phyloP scores from a whole-genome alignment of 35 echinoderm and acorn worm species.

The Stichopus chloronotus region DNA sequence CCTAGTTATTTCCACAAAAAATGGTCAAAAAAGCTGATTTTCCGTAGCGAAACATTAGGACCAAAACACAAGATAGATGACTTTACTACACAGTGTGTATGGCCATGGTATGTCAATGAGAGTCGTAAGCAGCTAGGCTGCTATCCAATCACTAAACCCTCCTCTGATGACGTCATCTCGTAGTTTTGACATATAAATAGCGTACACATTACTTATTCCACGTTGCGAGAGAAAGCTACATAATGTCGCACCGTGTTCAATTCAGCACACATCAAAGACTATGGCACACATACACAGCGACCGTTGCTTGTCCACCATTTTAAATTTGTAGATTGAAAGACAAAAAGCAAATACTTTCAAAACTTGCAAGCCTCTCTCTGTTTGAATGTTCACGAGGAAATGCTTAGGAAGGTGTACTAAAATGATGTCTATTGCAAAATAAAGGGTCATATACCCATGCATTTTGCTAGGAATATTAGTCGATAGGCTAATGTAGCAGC shows the following conservation, averaged over 20 bases:
- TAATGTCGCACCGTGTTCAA: background rate
- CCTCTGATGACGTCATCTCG: constrained; percentile 43
- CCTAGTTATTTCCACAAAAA: constrained; percentile 70
- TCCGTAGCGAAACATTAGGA: constrained; percentile 57
- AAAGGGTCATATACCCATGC: no score
- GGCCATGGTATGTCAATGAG: constrained; percentile 42
- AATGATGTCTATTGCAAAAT: no score
- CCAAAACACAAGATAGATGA: constrained; percentile 55
- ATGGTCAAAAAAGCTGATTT: constrained; percentile 56
- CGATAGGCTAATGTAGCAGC: no score
- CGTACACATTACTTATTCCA: constrained; percentile 52
- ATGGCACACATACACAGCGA: no score
- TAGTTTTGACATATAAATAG: constrained; percentile 62
- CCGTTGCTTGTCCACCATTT: no score
- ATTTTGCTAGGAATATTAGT: no score
- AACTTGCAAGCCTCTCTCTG: no score
- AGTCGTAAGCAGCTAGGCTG: constrained; percentile 17
- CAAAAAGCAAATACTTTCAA: no score
- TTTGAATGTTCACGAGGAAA: no score
- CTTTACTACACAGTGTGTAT: constrained; percentile 61
- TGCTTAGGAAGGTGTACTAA: no score
- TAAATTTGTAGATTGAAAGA: no score
- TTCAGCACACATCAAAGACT: background rate
- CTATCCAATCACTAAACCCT: constrained; percentile 32
- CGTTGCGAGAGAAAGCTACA: constrained; percentile 35